Percentiles rank a stretch among this genome's conserved stretches.
Conservation (phyloP, 2,888 invertebrate species). For the Macropis europaea region DNA sequence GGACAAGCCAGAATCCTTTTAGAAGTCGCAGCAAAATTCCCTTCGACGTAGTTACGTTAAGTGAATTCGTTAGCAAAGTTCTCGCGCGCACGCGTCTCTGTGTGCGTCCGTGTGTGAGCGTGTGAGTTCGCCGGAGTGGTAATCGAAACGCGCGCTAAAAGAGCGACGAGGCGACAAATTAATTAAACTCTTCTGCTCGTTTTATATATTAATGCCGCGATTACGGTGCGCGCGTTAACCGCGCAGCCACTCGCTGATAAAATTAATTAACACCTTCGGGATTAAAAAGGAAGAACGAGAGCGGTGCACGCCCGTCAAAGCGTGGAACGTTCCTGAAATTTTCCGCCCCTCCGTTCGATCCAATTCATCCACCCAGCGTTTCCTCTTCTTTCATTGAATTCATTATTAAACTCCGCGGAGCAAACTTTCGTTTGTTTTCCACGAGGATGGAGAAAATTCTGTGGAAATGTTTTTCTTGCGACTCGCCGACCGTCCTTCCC, state of each 20-base stretch:
- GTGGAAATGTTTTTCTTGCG: too few relatives aligned
- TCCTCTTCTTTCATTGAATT: too few relatives aligned
- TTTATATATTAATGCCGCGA: constrained; percentile 44
- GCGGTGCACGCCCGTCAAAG: not conserved
- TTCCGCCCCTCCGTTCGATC: too few relatives aligned
- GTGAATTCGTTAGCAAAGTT: constrained; percentile 32
- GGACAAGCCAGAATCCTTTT: not conserved
- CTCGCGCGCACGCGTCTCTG: not conserved
- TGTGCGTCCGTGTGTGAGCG: not conserved
- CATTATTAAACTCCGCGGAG: too few relatives aligned
- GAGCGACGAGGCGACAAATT: constrained; percentile 52
- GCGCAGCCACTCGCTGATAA: constrained; percentile 16
- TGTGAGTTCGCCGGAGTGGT: not conserved
- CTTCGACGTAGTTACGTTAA: not conserved
- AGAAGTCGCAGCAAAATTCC: not conserved
- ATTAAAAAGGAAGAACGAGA: not conserved
- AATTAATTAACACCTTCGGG: constrained; percentile 44
- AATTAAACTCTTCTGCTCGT: constrained; percentile 48
- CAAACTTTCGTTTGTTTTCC: too few relatives aligned
- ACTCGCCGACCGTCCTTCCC: too few relatives aligned
- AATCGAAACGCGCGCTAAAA: constrained; percentile 49
- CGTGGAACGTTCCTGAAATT: too few relatives aligned
- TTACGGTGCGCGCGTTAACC: constrained; percentile 15
- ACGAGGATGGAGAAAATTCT: too few relatives aligned
- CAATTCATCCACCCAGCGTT: too few relatives aligned